Evolutionary conservation across 2,888 invertebrate genomes (phyloP).

Genomic region (Norana najaformis): DNA sequence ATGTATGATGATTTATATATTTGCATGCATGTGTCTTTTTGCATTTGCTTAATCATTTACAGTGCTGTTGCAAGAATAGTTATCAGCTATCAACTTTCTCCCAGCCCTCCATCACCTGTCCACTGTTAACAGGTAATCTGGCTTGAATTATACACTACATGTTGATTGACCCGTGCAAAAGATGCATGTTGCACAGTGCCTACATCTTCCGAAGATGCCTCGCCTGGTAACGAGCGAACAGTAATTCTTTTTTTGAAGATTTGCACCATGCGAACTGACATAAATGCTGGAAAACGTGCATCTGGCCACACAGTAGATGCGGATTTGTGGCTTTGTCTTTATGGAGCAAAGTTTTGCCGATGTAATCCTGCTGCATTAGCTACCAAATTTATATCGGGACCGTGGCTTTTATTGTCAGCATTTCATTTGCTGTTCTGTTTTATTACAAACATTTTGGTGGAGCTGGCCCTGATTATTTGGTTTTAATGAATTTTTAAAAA

Average conservation of each 20-base stretch:
- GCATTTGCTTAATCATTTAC: not conserved
- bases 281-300: too few species aligned
- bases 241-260: not conserved
- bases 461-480: not conserved
- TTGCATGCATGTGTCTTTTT: not conserved
- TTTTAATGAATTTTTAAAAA: not conserved
- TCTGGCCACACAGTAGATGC: too few species aligned
- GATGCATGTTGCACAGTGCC: not conserved
- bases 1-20: not conserved
- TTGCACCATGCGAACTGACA: too few species aligned
- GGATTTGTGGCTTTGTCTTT: not conserved
- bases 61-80: not conserved
- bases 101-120: not conserved
- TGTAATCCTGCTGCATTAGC: not conserved
- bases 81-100: not conserved
- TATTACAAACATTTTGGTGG: not conserved
- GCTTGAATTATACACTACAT: not conserved
- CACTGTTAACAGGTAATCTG: not conserved
- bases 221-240: not conserved
- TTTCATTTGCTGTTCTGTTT: not conserved
- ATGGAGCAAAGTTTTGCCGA: not conserved
- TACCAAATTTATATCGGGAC: not conserved
- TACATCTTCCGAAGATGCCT: not conserved
- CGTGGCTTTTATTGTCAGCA: not conserved
- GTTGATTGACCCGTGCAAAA: not conserved